Evolutionary conservation across 2,888 invertebrate genomes (phyloP).

Genomic region (Azorinus chamasolen): DNA sequence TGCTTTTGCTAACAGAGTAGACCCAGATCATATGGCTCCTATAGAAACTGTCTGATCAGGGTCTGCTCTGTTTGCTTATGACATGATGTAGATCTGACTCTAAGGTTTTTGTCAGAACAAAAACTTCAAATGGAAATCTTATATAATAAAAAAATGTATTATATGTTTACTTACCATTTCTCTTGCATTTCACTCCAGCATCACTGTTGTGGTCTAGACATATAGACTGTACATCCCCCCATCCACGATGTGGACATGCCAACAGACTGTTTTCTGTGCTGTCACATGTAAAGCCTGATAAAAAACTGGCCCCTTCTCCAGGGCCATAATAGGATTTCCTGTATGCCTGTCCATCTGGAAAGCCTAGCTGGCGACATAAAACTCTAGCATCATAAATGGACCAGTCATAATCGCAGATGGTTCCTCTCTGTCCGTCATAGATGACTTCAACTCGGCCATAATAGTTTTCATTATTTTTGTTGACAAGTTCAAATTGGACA

Average conservation of each 20-base stretch:
- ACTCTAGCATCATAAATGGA: conserved; percentile 70
- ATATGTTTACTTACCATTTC: conserved; percentile 70
- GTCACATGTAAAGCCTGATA: conserved; percentile 73
- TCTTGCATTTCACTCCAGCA: conserved; percentile 73
- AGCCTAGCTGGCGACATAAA: conserved; percentile 77
- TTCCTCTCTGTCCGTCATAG: conserved; percentile 69
- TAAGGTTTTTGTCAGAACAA: too few species aligned
- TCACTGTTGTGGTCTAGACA: conserved; percentile 71
- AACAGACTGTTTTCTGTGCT: conserved; percentile 63
- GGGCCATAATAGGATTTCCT: conserved; percentile 61
- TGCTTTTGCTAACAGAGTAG: too few species aligned
- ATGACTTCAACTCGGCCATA: conserved; percentile 71
- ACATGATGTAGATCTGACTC: too few species aligned
- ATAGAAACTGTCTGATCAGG: too few species aligned
- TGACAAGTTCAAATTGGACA: conserved; percentile 31
- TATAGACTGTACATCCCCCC: conserved; percentile 61
- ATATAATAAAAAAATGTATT: too few species aligned
- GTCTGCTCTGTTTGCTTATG: too few species aligned
- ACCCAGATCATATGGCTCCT: too few species aligned
- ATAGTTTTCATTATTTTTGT: conserved; percentile 39
- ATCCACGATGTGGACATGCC: conserved; percentile 72
- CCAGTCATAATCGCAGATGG: conserved; percentile 76
- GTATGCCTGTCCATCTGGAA: conserved; percentile 65
- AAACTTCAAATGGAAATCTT: too few species aligned
- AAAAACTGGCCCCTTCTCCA: conserved; percentile 67